Conservation (phyloP, 64 coral and sea anemone genomes). For the Astreopora myriophthalma region DNA sequence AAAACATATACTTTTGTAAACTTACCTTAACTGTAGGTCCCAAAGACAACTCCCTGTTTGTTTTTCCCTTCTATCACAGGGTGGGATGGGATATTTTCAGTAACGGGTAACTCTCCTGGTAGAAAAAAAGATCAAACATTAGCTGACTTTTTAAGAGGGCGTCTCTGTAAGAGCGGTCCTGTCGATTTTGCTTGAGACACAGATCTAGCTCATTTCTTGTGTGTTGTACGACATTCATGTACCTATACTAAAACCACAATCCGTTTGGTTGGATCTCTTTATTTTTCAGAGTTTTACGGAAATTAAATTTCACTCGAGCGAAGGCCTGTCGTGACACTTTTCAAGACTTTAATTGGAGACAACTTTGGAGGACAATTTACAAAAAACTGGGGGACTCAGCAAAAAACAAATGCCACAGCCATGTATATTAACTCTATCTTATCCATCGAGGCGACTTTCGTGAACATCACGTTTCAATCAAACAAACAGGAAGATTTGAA, state of each 20-base stretch:
- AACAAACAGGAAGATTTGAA: not conserved
- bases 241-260: not conserved
- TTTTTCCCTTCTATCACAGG: no score
- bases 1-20: no score
- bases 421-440: not conserved
- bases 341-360: not conserved
- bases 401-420: not conserved
- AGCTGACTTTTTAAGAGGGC: no score
- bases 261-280: not conserved
- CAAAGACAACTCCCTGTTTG: no score
- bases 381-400: not conserved
- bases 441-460: not conserved
- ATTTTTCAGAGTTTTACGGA: not conserved
- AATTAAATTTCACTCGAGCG: not conserved
- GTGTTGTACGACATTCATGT: slow-evolving; percentile 1
- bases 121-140: no score
- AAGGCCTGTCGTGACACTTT: not conserved
- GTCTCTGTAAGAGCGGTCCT: no score
- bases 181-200: not conserved
- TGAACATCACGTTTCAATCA: not conserved
- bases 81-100: no score
- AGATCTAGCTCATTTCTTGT: slow-evolving; percentile 14
- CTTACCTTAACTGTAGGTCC: no score
- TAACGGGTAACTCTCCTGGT: no score
- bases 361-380: not conserved